Conservation (phyloP, 1,140 invertebrate genomes). For the Lepidotrigona ventralis region DNA sequence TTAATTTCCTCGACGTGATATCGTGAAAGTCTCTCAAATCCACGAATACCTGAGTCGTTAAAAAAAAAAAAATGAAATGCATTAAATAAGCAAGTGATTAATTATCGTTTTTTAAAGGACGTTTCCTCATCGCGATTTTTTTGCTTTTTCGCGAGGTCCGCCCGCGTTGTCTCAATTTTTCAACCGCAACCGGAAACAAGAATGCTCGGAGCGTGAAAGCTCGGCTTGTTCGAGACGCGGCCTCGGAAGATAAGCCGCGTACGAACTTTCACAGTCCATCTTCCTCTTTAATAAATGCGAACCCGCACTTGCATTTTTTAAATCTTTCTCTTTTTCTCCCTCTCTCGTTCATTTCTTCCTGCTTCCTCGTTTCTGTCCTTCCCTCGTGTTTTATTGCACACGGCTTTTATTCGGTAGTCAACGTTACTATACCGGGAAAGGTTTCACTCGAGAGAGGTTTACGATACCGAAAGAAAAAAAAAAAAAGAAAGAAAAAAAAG, state of each 20-base stretch:
- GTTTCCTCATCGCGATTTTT: too few species aligned
- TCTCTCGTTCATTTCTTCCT: neutral
- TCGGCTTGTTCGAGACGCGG: conserved; percentile 18
- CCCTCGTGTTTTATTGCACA: neutral
- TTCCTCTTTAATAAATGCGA: neutral
- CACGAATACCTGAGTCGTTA: neutral
- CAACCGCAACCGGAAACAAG: neutral
- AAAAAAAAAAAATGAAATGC: neutral
- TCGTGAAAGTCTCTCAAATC: too few species aligned
- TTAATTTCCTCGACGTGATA: too few species aligned
- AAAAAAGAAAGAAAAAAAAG: neutral
- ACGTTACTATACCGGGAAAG: neutral
- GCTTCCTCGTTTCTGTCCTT: neutral
- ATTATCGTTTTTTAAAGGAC: neutral
- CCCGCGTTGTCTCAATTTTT: neutral
- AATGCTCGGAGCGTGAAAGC: conserved; percentile 15
- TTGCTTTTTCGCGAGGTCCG: neutral
- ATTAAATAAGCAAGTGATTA: neutral
- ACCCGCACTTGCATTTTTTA: conserved; percentile 1
- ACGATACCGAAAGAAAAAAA: neutral
- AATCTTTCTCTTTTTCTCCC: conserved; percentile 11
- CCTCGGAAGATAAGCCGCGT: conserved; percentile 13
- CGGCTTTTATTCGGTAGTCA: neutral
- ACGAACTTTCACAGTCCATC: conserved; percentile 23
- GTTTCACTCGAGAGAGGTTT: neutral